Evolutionary conservation across 1,140 invertebrate genomes (phyloP).

Genomic region (Drosophila persimilis): DNA sequence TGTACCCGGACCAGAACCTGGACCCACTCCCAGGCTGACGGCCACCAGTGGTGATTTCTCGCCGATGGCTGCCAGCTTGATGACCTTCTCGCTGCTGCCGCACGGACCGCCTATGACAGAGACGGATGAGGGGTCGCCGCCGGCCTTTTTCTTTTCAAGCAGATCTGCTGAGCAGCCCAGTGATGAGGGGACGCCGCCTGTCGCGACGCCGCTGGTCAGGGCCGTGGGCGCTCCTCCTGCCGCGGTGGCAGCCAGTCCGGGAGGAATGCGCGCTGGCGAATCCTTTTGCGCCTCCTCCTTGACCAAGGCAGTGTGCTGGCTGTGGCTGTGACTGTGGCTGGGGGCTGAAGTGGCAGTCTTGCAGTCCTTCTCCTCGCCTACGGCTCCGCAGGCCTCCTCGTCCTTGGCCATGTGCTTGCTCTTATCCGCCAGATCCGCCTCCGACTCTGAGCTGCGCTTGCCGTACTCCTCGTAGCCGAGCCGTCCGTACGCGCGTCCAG

Average conservation of each 20-base stretch:
- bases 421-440: conserved; percentile 85
- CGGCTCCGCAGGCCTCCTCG: conserved; percentile 32
- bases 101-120: background rate
- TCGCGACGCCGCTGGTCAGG: background rate
- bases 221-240: background rate
- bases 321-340: conserved; percentile 31
- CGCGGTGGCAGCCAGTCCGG: conserved; percentile 47
- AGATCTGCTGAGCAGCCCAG: conserved; percentile 7
- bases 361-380: conserved; percentile 54
- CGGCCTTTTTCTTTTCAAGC: conserved; percentile 46
- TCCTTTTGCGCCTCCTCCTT: conserved; percentile 56
- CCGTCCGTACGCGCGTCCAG: conserved; percentile 84
- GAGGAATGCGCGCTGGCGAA: conserved; percentile 48
- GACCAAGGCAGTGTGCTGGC: conserved; percentile 58
- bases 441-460: conserved; percentile 77
- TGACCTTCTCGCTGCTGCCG: conserved; percentile 50
- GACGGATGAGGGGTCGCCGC: background rate
- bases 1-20: background rate
- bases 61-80: conserved; percentile 54
- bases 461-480: conserved; percentile 84
- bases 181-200: background rate
- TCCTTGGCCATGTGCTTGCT: conserved; percentile 86
- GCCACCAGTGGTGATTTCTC: conserved; percentile 55
- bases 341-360: conserved; percentile 52
- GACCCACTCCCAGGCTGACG: conserved; percentile 37